Evolutionary conservation across 2,113 vertebrate species (phyloP).

Genomic region (Puntigrus tetrazona): DNA sequence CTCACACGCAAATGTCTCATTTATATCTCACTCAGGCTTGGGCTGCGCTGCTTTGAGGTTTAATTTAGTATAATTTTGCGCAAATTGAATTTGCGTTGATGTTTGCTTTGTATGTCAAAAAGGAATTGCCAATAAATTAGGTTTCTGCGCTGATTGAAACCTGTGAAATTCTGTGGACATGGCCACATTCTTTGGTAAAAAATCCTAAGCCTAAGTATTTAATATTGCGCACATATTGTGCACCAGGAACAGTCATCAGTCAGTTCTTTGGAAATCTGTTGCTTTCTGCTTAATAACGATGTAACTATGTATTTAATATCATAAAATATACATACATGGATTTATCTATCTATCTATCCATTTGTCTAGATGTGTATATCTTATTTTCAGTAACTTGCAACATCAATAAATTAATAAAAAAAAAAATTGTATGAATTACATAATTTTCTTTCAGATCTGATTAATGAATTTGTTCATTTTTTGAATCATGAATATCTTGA

Average conservation of each 20-base stretch:
- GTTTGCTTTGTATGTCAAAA: not conserved
- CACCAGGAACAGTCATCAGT: not conserved
- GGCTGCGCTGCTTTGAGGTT: not conserved
- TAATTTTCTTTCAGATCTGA: too few species aligned
- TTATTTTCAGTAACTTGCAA: too few species aligned
- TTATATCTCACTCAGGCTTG: not conserved
- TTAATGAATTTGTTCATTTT: too few species aligned
- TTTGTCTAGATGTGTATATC: too few species aligned
- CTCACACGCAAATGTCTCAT: not conserved
- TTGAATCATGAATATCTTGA: too few species aligned
- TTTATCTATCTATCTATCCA: too few species aligned
- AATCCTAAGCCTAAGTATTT: not conserved
- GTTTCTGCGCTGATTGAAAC: not conserved
- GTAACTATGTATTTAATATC: not conserved
- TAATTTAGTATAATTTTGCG: not conserved
- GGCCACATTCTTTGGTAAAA: not conserved
- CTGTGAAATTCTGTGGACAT: not conserved
- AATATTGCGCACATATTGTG: not conserved
- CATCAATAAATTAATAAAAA: too few species aligned
- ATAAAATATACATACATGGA: not conserved
- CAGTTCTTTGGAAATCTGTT: not conserved
- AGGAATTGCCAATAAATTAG: not conserved
- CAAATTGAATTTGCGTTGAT: not conserved
- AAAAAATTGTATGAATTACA: too few species aligned
- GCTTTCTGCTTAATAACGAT: not conserved